phyloP scores from a whole-genome alignment of 1,140 invertebrate species.

The Globodera ellingtonae region DNA sequence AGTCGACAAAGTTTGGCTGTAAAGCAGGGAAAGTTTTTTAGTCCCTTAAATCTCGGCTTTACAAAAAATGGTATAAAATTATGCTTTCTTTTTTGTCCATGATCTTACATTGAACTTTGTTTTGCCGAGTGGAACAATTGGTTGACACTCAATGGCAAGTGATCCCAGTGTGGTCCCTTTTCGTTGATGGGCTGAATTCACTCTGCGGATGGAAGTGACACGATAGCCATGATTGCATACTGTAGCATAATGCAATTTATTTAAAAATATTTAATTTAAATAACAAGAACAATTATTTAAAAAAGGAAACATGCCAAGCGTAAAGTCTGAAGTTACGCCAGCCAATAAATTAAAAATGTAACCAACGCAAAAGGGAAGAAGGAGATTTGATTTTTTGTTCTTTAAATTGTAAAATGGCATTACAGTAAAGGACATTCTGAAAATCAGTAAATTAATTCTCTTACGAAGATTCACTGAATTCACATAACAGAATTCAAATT shows the following conservation, averaged over 20 bases:
- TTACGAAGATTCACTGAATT: no score
- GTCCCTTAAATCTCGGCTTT: no score
- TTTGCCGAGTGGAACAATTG: slow-evolving; percentile 30
- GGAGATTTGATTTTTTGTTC: not conserved
- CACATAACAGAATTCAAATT: no score
- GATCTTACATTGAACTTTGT: slow-evolving; percentile 2
- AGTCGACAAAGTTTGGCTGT: no score
- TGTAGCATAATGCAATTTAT: not conserved
- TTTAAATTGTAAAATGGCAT: not conserved
- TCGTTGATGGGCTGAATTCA: slow-evolving; percentile 49
- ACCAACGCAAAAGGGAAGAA: slow-evolving; percentile 3
- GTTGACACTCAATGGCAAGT: slow-evolving; percentile 58
- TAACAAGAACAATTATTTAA: no score
- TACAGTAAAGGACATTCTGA: no score
- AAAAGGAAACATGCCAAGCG: not conserved
- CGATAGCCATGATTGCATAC: slow-evolving; percentile 52
- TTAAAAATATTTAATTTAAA: not conserved
- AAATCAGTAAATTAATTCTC: no score
- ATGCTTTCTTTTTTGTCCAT: not conserved
- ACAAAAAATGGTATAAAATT: no score
- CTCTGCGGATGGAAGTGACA: slow-evolving; percentile 48
- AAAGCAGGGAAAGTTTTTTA: no score
- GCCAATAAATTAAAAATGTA: not conserved
- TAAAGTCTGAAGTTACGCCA: not conserved
- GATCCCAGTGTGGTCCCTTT: slow-evolving; percentile 46